Evolutionary conservation across 1,140 invertebrate genomes (phyloP).

Genomic region (Ditylenchus dipsaci): DNA sequence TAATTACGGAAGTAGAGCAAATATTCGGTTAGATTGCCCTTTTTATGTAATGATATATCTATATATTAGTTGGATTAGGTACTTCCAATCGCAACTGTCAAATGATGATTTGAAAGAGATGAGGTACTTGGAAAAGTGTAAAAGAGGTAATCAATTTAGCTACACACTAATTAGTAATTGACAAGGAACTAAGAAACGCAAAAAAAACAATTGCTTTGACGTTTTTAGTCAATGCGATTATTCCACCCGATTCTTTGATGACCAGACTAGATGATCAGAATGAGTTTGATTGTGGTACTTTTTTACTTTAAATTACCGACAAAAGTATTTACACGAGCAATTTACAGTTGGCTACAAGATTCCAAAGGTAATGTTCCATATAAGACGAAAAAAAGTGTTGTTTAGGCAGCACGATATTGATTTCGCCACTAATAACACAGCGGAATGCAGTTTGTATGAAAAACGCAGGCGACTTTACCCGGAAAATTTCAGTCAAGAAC

Average conservation of each 20-base stretch:
- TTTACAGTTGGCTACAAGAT: not conserved
- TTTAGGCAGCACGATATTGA: not conserved
- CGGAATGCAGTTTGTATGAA: not conserved
- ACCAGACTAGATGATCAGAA: not conserved
- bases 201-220: no score
- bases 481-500: constrained; percentile 66
- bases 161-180: no score
- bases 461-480: constrained; percentile 51
- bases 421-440: not conserved
- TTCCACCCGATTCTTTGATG: constrained; percentile 71
- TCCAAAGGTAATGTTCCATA: not conserved
- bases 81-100: constrained; percentile 57
- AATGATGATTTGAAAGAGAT: constrained; percentile 64
- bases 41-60: not conserved
- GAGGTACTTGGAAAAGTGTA: constrained; percentile 70
- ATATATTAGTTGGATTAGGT: not conserved
- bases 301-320: not conserved
- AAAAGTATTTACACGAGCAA: not conserved
- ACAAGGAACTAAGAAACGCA: no score
- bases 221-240: constrained; percentile 62
- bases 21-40: constrained; percentile 41
- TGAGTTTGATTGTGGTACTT: not conserved
- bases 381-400: not conserved
- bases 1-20: not conserved
- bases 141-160: constrained; percentile 64